Base-by-base conservation (phyloP, 2,113 vertebrate genomes). In the Nematolebias whitei region DNA sequence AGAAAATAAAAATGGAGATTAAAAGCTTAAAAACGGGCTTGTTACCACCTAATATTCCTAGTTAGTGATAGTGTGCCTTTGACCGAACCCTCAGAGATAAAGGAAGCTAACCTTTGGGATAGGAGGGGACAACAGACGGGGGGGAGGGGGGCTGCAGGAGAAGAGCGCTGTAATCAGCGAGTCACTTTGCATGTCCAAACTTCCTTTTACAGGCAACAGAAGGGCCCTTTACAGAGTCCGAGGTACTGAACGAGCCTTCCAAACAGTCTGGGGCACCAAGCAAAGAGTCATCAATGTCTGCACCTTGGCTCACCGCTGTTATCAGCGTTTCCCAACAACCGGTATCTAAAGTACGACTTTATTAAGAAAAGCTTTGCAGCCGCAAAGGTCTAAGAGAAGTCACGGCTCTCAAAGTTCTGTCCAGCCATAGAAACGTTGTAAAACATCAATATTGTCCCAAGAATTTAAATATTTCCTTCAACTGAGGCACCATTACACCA, bases 131-230 rank as follows among this genome's bases (percentile, higher is more conserved):
- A 73, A 62, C 47, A 60, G 53, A 19, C 52, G 63, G 62, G 7
- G 18, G 59, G 59, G 74, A 87, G 78, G 75, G 71, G 73, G 78
- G 83, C 84, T 87, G 82, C 69, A 83, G 69, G 82, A 83, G 61
- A 35, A 77, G 59, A 66, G 55, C 24, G 23, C 20, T 39, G 53
- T 63, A 62, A 81, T 68, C 74, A 71, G 68, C 22, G 49, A 79
- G 62, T 63, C 74, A 50, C 63, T 85, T 79, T 86, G 80, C 74
- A 86, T 87, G 78, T 78, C 85, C 77, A 87, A 86, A 87, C 83
- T 86, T 89, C 82, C 83, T 86, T 85, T 79, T 72, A 78, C 65
- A 80, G 67, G 52, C 77, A 73, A 61, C 26, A 68, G 38, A 47
- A 63, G 74, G 77, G 50, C 56, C 62, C 52, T 66, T 49, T 16